Evolutionary conservation across 1,140 invertebrate genomes (phyloP), one percentile per base, ranked within the genome.

Genomic region (Cylas formicarius): DNA sequence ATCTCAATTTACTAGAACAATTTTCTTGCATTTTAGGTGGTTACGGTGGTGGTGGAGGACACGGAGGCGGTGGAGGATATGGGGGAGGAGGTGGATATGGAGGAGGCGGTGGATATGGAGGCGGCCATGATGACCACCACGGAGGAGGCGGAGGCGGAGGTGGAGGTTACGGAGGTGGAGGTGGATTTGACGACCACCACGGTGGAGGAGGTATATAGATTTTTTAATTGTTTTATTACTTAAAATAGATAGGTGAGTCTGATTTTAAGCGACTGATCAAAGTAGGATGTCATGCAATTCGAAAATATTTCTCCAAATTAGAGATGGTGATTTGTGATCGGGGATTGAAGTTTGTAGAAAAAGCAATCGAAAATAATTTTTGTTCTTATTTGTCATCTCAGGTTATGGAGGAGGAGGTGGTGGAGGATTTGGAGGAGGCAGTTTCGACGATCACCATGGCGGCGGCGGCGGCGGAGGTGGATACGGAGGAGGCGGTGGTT

Each of bases 381-480:
- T 27, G 37, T 16, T 19, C 3, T 16, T n/a, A n/a, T n/a, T n/a
- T n/a, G n/a, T n/a, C 3, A 22, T 16, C n/a, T 8, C 11, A 22
- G 42, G 42, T 1, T 42, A 45, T 19, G 40, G 40, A 33, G 50
- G 50, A 16, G 50, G 50, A 28, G 48, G 38, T 27, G 51, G 51
- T 13, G 47, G 47, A 2, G 51, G 50, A 6, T 35, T 34, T 17
- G 47, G 47, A 9, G 42, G 52, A 34, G 36, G 36, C 20, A 37
- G 44, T 2, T 41, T 44, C 20, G 49, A 43, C 29, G 47, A 44
- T 32, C 33, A 44, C 37, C 50, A 52, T 24, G 44, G 52, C 22
- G 52, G 52, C 2, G 48, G 52, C n/a, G 52, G 52, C 23, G 49
- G 42, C 7, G 49, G 52, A 43, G 44, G 35, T 21, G 44, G 45